A percentile compares a stretch with the other conserved stretches of the same genome.
These are phyloP conservation scores for Oscheius sp. DNA, from an alignment of 2,888 invertebrate species.

Conservation along the genomic window DNA sequence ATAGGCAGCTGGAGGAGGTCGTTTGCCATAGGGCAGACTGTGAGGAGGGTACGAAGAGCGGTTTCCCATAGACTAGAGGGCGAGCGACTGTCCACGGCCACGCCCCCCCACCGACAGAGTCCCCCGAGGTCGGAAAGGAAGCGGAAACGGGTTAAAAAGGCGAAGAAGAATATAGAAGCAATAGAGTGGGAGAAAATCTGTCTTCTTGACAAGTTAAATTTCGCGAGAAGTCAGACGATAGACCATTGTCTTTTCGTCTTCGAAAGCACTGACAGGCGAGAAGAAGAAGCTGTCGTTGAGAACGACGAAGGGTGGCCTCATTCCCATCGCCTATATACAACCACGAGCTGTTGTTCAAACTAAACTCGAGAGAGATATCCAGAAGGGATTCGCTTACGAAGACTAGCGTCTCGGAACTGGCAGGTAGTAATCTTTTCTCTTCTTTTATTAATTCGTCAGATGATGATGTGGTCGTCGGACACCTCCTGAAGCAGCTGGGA, in stretches of 20 bases:
- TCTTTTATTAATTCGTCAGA: not conserved
- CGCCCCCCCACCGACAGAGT: not conserved
- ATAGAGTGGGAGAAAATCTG: not conserved
- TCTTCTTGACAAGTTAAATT: no score
- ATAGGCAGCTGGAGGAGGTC: constrained; percentile 9
- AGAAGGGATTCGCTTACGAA: not conserved
- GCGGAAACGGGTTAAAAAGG: constrained; percentile 7
- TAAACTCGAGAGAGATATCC: not conserved
- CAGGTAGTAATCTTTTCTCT: no score
- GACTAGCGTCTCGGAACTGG: constrained; percentile 17
- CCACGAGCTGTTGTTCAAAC: not conserved
- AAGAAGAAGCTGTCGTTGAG: no score
- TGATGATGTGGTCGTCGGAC: constrained; percentile 18
- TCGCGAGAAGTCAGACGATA: no score
- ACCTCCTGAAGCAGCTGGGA: constrained; percentile 5
- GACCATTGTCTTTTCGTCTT: not conserved
- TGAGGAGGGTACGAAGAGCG: constrained; percentile 26
- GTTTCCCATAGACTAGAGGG: constrained; percentile 8
- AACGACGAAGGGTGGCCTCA: constrained; percentile 1
- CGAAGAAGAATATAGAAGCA: not conserved
- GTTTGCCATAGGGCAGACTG: constrained; percentile 14
- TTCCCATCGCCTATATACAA: constrained; percentile 4
- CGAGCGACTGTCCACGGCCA: not conserved
- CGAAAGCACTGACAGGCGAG: not conserved
- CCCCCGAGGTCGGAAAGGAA: constrained; percentile 15